phyloP scores from a whole-genome alignment of 2,113 vertebrate species.

The Takifugu bimaculatus region DNA sequence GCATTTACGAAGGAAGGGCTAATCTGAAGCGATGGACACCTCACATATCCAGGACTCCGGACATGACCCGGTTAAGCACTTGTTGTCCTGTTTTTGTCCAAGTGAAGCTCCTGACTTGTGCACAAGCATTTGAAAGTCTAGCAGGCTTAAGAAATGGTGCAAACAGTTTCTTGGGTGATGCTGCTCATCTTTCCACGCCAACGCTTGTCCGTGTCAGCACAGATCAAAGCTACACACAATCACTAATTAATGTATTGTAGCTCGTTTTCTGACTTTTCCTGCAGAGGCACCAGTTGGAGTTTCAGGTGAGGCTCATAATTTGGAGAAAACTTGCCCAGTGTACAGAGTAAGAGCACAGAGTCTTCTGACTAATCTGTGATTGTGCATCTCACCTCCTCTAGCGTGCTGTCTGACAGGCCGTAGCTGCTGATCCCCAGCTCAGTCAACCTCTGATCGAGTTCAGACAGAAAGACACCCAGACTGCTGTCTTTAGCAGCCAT shows the following conservation, averaged over 20 bases:
- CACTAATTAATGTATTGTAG: too few relatives aligned
- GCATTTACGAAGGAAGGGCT: neutral
- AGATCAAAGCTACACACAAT: too few relatives aligned
- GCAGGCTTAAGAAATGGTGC: neutral
- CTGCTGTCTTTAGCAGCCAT: conserved; percentile 73
- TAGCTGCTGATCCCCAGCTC: conserved; percentile 82
- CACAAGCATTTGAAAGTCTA: too few relatives aligned
- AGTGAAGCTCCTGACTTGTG: too few relatives aligned
- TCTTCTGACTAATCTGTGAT: neutral
- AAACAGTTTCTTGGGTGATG: neutral
- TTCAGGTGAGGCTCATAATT: neutral
- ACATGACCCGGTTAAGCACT: neutral
- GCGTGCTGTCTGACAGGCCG: conserved; percentile 83
- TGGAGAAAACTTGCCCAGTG: neutral
- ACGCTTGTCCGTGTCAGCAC: too few relatives aligned
- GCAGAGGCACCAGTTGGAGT: neutral
- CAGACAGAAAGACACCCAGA: conserved; percentile 74
- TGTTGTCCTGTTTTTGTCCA: neutral
- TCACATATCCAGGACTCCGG: conserved; percentile 26
- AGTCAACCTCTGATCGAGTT: conserved; percentile 74
- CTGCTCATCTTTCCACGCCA: neutral
- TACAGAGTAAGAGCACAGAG: too few relatives aligned
- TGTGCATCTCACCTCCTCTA: conserved; percentile 82
- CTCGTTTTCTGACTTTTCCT: too few relatives aligned
- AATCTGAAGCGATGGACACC: conserved; percentile 21